Evolutionary conservation across 1,140 invertebrate species (phyloP), one percentile per base, ranked within the genome.

Genomic region (Andrena cerasifolii): DNA sequence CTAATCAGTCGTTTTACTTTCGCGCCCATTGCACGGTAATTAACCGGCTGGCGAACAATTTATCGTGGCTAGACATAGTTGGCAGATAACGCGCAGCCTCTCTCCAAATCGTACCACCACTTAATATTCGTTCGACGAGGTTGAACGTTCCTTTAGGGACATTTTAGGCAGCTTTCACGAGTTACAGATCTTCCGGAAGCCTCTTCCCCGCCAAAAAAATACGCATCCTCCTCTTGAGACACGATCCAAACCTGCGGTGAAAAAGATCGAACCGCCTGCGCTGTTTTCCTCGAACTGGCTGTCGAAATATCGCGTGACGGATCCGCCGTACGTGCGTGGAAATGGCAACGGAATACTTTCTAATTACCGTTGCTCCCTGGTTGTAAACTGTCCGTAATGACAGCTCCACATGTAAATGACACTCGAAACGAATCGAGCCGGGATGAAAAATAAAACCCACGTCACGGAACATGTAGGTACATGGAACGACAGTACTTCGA

Each of bases 271-370:
- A 33, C 7, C 16, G 28, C 3, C 21, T 43, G 16, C 24, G 45
- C 1, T 33, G 45, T 47, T 53, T 58, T 10, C n/a, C 14, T 63
- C 16, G 18, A 54, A 12, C 6, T 54, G 65, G 49, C 7, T 36
- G 28, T 61, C 40, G 59, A 78, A 78, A 78, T 62, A 51, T 80
- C 61, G 74, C 74, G 78, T 80, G 79, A 78, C 75, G 33, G 63
- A 80, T 62, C 40, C 51, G 78, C 75, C 49, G 53, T 21, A 47
- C 33, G 56, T 40, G 61, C 49, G 28, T 28, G 40, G 43, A 63
- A 45, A 43, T 79, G 63, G 78, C 67, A 79, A 80, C 76, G 47
- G 56, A 77, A 61, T 70, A 77, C 62, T 77, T 68, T 77, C 70
- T 78, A 80, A 78, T 80, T 78, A 70, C 59, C 47, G 62, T 74